Evolutionary conservation across 2,888 invertebrate genomes (phyloP).

Genomic region (Digitonthophagus gazella): DNA sequence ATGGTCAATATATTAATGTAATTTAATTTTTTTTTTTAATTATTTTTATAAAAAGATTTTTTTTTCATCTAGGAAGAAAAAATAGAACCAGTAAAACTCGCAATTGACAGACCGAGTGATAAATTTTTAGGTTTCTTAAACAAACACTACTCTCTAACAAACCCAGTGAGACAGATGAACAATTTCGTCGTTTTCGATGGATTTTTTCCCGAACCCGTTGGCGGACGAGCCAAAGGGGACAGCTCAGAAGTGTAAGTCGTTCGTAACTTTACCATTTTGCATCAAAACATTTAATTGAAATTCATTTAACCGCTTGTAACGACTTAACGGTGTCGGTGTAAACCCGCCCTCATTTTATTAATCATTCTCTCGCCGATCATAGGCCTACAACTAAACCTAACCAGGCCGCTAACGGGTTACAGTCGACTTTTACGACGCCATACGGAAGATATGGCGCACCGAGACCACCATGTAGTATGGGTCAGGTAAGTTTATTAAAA

Average conservation of each 20-base stretch:
- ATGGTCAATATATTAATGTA: conserved; percentile 18
- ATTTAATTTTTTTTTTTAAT: conserved; percentile 2
- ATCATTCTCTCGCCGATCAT: conserved; percentile 16
- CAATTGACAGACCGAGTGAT: conserved; percentile 90
- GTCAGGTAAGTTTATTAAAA: conserved; percentile 55
- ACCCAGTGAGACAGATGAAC: conserved; percentile 77
- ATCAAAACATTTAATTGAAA: neutral
- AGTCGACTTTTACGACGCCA: conserved; percentile 46
- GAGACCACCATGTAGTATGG: conserved; percentile 66
- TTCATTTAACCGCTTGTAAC: neutral
- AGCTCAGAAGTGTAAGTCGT: conserved; percentile 13
- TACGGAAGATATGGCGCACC: conserved; percentile 64
- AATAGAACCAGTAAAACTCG: conserved; percentile 68
- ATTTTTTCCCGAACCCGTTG: conserved; percentile 60
- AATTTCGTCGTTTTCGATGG: conserved; percentile 85
- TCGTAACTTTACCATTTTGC: no score
- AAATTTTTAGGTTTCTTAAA: conserved; percentile 82
- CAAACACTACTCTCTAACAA: conserved; percentile 71
- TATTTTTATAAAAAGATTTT: neutral
- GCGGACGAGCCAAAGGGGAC: conserved; percentile 1
- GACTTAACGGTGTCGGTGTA: neutral
- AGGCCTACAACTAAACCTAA: conserved; percentile 33
- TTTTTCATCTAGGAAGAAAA: conserved; percentile 62
- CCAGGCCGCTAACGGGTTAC: conserved; percentile 48
- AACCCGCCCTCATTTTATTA: neutral